Evolutionary conservation across 2,113 vertebrate species (phyloP), one percentile per base, ranked within the genome.

Genomic region (Pholis gunnellus): DNA sequence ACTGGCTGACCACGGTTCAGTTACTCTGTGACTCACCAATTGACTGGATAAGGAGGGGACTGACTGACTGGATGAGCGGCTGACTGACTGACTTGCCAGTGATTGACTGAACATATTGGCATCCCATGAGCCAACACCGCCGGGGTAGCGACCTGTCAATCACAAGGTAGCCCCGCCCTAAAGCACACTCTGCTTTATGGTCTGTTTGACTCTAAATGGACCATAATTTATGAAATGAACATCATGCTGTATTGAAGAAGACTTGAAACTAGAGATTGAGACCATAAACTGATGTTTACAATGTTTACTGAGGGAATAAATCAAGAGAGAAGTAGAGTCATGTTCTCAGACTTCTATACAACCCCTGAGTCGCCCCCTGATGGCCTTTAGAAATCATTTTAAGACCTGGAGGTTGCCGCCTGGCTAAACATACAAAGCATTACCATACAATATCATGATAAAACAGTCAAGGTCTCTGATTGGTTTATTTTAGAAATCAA

Each of bases 1-100:
- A 76, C 48, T 81, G 68, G 67, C 68, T 86, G 46, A 18, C 48
- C 17, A 42, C 18, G 38, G 29, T 72, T 80, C 75, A 56, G 11
- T 79, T 71, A 42, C 70, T 29, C 72, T 57, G 29, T 18, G 81
- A 84, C 34, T 82, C 7, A 75, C 11, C 29, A 68, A 9, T n/a
- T 75, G 66, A 70, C 48, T 40, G 59, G 78, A 40, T 61, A 20
- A 71, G 38, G 38, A 34, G 25, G 71, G 36, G 48, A 44, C 60
- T 3, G 46, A 31, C n/a, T 36, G 29, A 36, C 68, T 65, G 40
- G 25, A 54, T 31, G 48, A 46, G 17, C 25, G 34, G 42, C 38
- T 48, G 72, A 79, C 38, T 10, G 72, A 57, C 52, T 10, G 72
- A 57, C 52, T 8, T 6, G 44, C 27, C 1, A 78, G 38, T 56